These are phyloP conservation scores for Pseudopodoces humilis DNA, from an alignment of 2,113 vertebrate genomes.

Conservation along the genomic window DNA sequence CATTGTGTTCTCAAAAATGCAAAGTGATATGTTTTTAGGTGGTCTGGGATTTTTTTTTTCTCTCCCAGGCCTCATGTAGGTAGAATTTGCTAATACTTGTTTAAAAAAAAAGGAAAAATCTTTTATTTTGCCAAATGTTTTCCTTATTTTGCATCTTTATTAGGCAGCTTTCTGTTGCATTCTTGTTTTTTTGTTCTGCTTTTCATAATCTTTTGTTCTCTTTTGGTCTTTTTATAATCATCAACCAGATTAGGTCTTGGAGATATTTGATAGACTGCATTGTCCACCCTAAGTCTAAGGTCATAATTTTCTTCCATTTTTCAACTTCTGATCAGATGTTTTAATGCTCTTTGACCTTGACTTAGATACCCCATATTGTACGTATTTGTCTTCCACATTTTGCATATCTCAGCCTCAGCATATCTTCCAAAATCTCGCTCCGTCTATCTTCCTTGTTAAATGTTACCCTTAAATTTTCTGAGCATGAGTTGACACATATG, in stretches of 20 bases:
- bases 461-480: neutral
- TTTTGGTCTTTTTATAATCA: neutral
- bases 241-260: neutral
- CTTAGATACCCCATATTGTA: neutral
- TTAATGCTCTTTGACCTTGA: neutral
- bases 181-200: neutral
- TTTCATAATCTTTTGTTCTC: neutral
- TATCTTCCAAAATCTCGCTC: neutral
- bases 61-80: accelerated
- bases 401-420: neutral
- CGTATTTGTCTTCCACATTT: neutral
- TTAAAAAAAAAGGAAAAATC: neutral
- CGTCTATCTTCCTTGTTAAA: neutral
- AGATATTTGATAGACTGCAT: neutral
- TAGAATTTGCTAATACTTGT: neutral
- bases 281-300: neutral
- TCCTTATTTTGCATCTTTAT: neutral
- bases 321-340: neutral
- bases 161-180: neutral
- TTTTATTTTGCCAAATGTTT: neutral
- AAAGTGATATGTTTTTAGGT: neutral
- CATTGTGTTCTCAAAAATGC: neutral
- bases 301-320: neutral
- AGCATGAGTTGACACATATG: neutral
- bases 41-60: neutral